These are phyloP conservation scores for Ormyrus thymus DNA, from an alignment of 2,888 invertebrate genomes.

Conservation along the genomic window DNA sequence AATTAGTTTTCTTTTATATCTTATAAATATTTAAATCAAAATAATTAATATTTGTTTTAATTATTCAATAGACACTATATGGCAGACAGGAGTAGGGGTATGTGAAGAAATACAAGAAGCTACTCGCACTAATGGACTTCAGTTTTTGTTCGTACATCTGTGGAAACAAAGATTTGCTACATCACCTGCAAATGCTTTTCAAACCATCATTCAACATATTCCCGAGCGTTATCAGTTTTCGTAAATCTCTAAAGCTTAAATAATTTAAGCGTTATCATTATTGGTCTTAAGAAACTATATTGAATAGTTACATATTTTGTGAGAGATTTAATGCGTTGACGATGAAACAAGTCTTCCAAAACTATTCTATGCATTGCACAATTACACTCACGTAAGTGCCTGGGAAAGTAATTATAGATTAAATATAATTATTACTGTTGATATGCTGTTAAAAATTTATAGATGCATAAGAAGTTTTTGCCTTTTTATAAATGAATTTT, in stretches of 20 bases:
- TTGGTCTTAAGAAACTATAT: constrained; percentile 49
- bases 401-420: constrained; percentile 46
- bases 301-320: constrained; percentile 53
- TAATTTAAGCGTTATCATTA: constrained; percentile 24
- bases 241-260: constrained; percentile 54
- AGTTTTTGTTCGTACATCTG: constrained; percentile 72
- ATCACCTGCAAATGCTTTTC: constrained; percentile 71
- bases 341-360: constrained; percentile 57
- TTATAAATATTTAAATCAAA: background rate
- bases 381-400: constrained; percentile 56
- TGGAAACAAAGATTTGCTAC: constrained; percentile 75
- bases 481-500: constrained; percentile 3
- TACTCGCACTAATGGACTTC: constrained; percentile 68
- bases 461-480: constrained; percentile 27
- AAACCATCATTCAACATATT: constrained; percentile 73
- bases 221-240: constrained; percentile 71
- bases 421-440: constrained; percentile 49
- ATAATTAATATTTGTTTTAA: background rate
- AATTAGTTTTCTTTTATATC: background rate
- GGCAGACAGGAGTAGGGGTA: constrained; percentile 80
- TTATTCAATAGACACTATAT: constrained; percentile 77
- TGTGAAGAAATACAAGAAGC: constrained; percentile 78
- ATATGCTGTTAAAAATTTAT: constrained; percentile 45
- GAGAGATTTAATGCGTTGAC: constrained; percentile 51
- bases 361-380: constrained; percentile 55